Base-by-base conservation (phyloP, 2,113 vertebrate species). In the Colistium nudipinnis region DNA sequence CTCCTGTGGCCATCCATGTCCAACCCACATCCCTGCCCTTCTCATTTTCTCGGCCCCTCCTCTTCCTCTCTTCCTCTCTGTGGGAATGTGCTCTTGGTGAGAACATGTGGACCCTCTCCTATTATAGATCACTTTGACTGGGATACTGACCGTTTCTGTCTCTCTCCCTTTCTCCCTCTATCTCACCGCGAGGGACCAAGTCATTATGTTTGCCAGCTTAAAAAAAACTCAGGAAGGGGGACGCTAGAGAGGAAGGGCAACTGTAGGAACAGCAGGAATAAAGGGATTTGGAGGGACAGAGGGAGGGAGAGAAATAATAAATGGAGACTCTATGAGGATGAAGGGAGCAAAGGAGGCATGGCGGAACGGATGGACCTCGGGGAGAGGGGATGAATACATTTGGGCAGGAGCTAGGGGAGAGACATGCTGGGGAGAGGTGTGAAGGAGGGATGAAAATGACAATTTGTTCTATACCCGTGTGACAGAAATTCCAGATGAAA, bases 151-250 rank as follows among this genome's bases (percentile, higher is more conserved):
- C 73, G 59, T 80, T 71, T 74, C 78, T 68, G 41, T 70, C 66
- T 48, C 24, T 59, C 57, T 35, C 44, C 24, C 33, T 55, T n/a
- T 62, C 57, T 54, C 63, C 24, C 54, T 81, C 53, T 20, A 14
- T 72, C 24, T 27, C 71, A 52, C 44, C 70, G 69, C 19, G 43
- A 78, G 75, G 76, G 66, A 81, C 47, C 39, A 60, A 84, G 63
- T 78, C 54, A 81, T 83, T 83, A 81, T 70, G 75, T 78, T 89
- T 49, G 7, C 74, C 33, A 74, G 63, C 72, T 80, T 85, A 57
- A 66, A 86, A 86, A 43, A 41, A 62, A 66, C 59, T 59, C 55
- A 30, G 25, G 27, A 60, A 14, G 25, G 39, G 56, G 54, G 41
- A 61, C 61, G 44, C 11, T 4, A 38, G n/a, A 63, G 44, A 62